Evolutionary conservation across 2,888 invertebrate species (phyloP), one percentile per base, ranked within the genome.

Genomic region (Caenorhabditis sp.): DNA sequence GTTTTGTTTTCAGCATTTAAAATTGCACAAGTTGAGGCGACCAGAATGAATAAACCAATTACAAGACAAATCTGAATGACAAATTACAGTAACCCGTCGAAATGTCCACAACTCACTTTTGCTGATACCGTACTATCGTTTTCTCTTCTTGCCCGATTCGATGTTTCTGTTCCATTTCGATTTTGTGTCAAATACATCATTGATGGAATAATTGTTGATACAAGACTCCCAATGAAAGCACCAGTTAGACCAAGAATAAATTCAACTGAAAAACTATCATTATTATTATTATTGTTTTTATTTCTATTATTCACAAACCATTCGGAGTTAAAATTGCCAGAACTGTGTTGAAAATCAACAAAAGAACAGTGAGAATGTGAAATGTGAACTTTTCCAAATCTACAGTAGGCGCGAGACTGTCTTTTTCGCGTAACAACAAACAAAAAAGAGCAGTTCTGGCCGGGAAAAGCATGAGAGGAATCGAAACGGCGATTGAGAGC

Each of bases 401-500:
- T 1, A 74, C 73, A 10, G 72, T 53, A 12, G 61, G 65, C 1
- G 26, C 17, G 10, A 60, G 37, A 50, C 58, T 64, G 31, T 72
- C 63, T 19, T 66, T 67, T 64, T 72, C 65, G 36, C 75, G 50
- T 12, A 80, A 69, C 6, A 96, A 89, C 68, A 97, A 91, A 0
- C 95, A 97, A 90, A 95, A 93, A 26, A 97, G 90, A 87, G 95
- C 95, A 14, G 94, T 94, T 69, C 97, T 90, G 87, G 96, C 96
- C 0, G 97, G 97, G 89, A 97, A 97, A 88, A 97, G 94, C 82
- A 95, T 94, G 77, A 99, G 91, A 0, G 97, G 97, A 89, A 97
- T 97, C 87, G 96, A 96, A 88, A 95, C 94, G 19, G 95, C 95
- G 36, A 97, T 92, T 0, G 96, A 95, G 83, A 96, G 90, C 10